phyloP scores from a whole-genome alignment of 1,140 invertebrate genomes.

The Holcopasites calliopsidis region DNA sequence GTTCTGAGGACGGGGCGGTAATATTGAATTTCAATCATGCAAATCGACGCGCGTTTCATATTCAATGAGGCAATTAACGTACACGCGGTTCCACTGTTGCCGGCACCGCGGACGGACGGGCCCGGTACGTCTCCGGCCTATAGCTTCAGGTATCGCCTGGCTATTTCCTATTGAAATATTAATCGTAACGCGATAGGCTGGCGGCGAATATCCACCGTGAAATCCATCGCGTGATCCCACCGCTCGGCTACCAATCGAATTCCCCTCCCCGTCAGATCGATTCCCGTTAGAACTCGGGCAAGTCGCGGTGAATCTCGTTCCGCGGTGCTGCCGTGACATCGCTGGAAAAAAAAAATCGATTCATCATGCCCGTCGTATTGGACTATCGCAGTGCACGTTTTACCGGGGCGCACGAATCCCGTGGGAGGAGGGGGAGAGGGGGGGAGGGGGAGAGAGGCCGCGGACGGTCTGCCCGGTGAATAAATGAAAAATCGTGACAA shows the following conservation, averaged over 20 bases:
- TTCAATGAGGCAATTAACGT: slow-evolving; percentile 71
- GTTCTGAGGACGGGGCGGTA: slow-evolving; percentile 28
- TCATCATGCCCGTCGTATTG: slow-evolving; percentile 22
- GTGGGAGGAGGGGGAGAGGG: too few species aligned
- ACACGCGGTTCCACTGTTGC: slow-evolving; percentile 51
- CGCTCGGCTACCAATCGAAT: slow-evolving; percentile 43
- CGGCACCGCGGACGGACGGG: slow-evolving; percentile 40
- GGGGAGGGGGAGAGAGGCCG: neutral
- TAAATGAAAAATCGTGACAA: slow-evolving; percentile 19
- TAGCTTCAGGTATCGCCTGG: slow-evolving; percentile 44
- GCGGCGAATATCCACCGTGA: slow-evolving; percentile 55
- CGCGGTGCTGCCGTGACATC: slow-evolving; percentile 21
- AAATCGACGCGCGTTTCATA: slow-evolving; percentile 68
- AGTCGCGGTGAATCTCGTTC: slow-evolving; percentile 33
- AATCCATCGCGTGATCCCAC: slow-evolving; percentile 62
- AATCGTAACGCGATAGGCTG: slow-evolving; percentile 64
- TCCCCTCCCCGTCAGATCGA: slow-evolving; percentile 52
- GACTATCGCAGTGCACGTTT: too few species aligned
- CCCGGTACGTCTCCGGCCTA: slow-evolving; percentile 27
- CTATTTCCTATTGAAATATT: slow-evolving; percentile 73
- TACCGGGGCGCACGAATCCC: too few species aligned
- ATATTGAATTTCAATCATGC: slow-evolving; percentile 67
- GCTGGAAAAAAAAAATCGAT: slow-evolving; percentile 50
- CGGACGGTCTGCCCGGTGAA: too few species aligned
- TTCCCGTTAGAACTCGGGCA: slow-evolving; percentile 50